Conservation (phyloP, 2,888 invertebrate genomes). For the Polymixis lichenea region DNA sequence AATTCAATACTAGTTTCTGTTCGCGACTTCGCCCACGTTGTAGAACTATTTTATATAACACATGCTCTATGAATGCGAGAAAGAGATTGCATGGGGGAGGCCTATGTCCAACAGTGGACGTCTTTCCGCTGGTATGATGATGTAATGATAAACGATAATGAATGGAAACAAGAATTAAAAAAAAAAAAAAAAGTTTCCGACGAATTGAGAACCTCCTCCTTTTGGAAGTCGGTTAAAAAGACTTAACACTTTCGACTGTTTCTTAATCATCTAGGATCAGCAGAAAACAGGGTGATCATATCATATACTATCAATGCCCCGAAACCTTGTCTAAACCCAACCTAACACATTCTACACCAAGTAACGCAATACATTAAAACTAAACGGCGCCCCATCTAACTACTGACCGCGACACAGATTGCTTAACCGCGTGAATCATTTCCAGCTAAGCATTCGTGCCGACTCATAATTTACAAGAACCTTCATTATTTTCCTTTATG, state of each 20-base stretch:
- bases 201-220: too few species aligned
- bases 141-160: too few species aligned
- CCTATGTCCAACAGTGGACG: too few species aligned
- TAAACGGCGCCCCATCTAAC: constrained; percentile 53
- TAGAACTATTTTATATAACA: too few species aligned
- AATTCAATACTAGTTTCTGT: not conserved
- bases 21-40: too few species aligned
- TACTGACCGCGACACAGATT: constrained; percentile 58
- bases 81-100: too few species aligned
- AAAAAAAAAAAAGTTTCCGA: too few species aligned
- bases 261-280: not conserved
- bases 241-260: not conserved
- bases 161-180: not conserved
- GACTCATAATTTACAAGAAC: constrained; percentile 44
- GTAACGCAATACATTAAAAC: constrained; percentile 45
- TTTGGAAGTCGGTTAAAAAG: too few species aligned
- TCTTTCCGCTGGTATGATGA: too few species aligned
- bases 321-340: constrained; percentile 1
- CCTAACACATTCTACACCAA: constrained; percentile 25
- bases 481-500: constrained; percentile 43
- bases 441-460: constrained; percentile 38
- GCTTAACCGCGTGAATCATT: constrained; percentile 62
- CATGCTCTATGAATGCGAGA: too few species aligned
- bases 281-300: too few species aligned
- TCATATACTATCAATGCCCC: not conserved